Conservation (phyloP, 1,140 invertebrate genomes). For the Brachionus koreanus region DNA sequence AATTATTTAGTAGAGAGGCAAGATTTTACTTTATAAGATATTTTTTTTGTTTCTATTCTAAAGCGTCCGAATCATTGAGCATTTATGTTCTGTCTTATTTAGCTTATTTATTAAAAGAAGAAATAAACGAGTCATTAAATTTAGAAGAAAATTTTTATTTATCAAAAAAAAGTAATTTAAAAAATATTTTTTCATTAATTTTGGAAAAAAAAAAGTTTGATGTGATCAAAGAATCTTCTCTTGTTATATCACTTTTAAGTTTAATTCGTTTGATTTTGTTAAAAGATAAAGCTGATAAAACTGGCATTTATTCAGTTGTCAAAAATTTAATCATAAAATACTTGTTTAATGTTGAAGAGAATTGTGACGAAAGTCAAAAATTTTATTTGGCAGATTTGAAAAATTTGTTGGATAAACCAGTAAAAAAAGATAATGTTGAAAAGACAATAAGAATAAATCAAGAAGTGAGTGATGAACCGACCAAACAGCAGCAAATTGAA, state of each 20-base stretch:
- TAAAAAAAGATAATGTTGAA: not conserved
- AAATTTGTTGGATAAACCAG: not conserved
- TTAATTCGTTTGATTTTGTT: conserved; percentile 1
- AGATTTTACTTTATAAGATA: conserved; percentile 2
- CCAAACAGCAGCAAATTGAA: conserved; percentile 14
- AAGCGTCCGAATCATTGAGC: not conserved
- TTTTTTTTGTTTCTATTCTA: not conserved
- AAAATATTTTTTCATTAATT: not conserved
- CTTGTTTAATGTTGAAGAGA: not conserved
- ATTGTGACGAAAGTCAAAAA: not conserved
- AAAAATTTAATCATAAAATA: not conserved
- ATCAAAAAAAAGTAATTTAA: not conserved
- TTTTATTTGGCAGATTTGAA: not conserved
- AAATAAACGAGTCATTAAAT: not conserved
- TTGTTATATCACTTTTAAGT: conserved; percentile 1
- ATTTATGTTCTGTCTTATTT: conserved; percentile 17
- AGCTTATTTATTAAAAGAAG: conserved; percentile 26
- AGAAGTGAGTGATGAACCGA: not conserved
- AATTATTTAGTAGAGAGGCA: not conserved
- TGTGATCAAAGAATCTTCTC: not conserved
- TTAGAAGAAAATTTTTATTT: not conserved
- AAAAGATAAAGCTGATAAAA: conserved; percentile 7
- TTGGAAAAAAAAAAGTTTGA: not conserved
- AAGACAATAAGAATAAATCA: not conserved
- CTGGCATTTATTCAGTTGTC: not conserved